phyloP scores from a whole-genome alignment of 2,888 invertebrate species.

The Piscicola geometra region DNA sequence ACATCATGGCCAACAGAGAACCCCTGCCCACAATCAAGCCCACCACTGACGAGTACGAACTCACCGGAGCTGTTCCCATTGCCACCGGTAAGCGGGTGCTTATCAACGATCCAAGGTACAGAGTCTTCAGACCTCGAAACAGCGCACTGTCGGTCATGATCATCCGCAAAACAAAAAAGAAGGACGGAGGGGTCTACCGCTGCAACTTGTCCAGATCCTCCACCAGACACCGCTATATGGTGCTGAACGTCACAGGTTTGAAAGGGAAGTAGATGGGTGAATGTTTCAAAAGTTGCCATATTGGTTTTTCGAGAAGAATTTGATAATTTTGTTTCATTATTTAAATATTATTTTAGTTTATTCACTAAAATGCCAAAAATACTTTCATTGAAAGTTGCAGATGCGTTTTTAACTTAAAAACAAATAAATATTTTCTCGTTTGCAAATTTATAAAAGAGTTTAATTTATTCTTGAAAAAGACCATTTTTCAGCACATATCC shows the following conservation, averaged over 20 bases:
- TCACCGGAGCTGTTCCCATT: conserved; percentile 33
- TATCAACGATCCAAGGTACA: conserved; percentile 41
- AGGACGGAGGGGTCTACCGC: conserved; percentile 44
- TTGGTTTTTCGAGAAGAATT: no score
- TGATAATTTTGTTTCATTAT: no score
- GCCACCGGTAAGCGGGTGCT: conserved; percentile 44
- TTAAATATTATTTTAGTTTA: no score
- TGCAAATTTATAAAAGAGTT: no score
- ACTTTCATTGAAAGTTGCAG: no score
- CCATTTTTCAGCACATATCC: no score
- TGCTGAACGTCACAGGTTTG: conserved; percentile 46
- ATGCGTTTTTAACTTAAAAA: no score
- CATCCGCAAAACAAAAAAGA: conserved; percentile 43
- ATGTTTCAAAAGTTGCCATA: no score
- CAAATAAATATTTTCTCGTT: no score
- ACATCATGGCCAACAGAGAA: conserved; percentile 23
- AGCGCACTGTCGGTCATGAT: conserved; percentile 45
- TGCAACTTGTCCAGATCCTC: conserved; percentile 44
- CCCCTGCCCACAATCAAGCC: conserved; percentile 22
- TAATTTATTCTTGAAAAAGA: no score
- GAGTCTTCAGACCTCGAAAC: conserved; percentile 44
- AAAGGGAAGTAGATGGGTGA: no score
- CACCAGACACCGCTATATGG: conserved; percentile 45
- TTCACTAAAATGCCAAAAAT: no score
- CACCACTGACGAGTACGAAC: conserved; percentile 13